phyloP scores from a whole-genome alignment of 2,113 vertebrate genomes.

The Onychostoma macrolepis region DNA sequence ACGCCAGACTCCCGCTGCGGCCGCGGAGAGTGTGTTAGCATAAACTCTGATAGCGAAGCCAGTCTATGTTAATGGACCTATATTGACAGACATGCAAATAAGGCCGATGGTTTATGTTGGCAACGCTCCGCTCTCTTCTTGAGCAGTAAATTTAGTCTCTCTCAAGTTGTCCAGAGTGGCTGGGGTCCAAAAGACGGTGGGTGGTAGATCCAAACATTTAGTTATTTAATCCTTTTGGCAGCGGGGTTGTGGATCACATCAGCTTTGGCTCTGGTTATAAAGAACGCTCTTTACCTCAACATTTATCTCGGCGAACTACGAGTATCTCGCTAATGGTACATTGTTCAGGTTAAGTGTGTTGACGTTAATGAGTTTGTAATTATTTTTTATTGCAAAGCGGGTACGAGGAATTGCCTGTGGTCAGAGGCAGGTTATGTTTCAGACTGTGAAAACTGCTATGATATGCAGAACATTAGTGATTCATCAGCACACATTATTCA shows the following conservation, averaged over 20 bases:
- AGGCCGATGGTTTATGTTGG: constrained; percentile 56
- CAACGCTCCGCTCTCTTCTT: constrained; percentile 26
- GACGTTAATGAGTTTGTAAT: constrained; percentile 39
- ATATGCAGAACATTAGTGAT: background rate
- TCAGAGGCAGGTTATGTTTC: background rate
- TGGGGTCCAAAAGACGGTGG: constrained; percentile 51
- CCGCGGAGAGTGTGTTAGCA: constrained; percentile 35
- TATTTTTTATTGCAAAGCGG: constrained; percentile 27
- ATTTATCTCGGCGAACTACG: constrained; percentile 20
- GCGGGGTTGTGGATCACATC: constrained; percentile 50
- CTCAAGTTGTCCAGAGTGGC: constrained; percentile 40
- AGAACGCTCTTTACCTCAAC: constrained; percentile 31
- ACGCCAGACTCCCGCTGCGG: constrained; percentile 38
- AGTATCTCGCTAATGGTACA: constrained; percentile 40
- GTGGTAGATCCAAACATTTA: constrained; percentile 64
- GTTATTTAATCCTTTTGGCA: constrained; percentile 57
- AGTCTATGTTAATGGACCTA: constrained; percentile 44
- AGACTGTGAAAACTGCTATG: background rate
- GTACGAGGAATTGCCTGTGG: constrained; percentile 9
- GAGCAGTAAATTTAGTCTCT: constrained; percentile 51
- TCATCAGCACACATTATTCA: background rate
- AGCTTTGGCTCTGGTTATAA: constrained; percentile 53
- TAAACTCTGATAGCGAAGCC: constrained; percentile 38
- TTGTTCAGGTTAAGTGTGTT: constrained; percentile 45
- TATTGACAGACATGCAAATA: constrained; percentile 52